phyloP scores from a whole-genome alignment of 35 echinoderm and acorn worm genomes.

The Eucidaris tribuloides region DNA sequence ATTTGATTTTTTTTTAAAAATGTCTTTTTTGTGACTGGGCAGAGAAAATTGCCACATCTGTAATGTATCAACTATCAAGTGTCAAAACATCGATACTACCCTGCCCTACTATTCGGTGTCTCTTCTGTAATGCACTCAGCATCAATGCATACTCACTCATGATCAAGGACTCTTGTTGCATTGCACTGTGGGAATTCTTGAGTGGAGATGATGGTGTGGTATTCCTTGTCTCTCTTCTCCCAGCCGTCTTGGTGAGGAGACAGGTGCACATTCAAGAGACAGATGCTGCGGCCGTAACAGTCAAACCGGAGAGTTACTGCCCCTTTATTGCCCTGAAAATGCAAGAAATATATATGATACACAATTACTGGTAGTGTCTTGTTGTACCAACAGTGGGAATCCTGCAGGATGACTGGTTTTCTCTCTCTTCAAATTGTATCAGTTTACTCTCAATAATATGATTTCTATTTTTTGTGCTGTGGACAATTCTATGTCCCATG shows the following conservation, averaged over 20 bases:
- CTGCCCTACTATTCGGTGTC: neutral
- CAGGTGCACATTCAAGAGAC: conserved; percentile 73
- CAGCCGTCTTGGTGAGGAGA: conserved; percentile 71
- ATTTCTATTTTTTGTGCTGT: too few species aligned
- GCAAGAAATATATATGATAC: conserved; percentile 10
- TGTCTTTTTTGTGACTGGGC: too few species aligned
- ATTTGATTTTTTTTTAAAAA: too few species aligned
- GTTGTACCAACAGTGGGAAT: conserved; percentile 34
- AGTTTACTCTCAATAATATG: too few species aligned
- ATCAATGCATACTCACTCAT: conserved; percentile 77
- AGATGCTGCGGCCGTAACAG: conserved; percentile 80
- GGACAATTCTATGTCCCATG: too few species aligned
- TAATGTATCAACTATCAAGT: too few species aligned
- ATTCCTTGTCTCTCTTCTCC: conserved; percentile 91
- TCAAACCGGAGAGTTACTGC: conserved; percentile 72
- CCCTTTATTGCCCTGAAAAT: conserved; percentile 94
- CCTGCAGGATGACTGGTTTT: conserved; percentile 68
- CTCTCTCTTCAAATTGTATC: too few species aligned
- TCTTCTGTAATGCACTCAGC: too few species aligned
- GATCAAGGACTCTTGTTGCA: conserved; percentile 64
- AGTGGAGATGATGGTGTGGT: conserved; percentile 64
- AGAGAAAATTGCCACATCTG: too few species aligned
- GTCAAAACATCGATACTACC: too few species aligned
- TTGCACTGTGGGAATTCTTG: conserved; percentile 58
- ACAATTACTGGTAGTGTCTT: conserved; percentile 73